phyloP scores from a whole-genome alignment of 2,113 vertebrate genomes.

The Menidia beryllina region DNA sequence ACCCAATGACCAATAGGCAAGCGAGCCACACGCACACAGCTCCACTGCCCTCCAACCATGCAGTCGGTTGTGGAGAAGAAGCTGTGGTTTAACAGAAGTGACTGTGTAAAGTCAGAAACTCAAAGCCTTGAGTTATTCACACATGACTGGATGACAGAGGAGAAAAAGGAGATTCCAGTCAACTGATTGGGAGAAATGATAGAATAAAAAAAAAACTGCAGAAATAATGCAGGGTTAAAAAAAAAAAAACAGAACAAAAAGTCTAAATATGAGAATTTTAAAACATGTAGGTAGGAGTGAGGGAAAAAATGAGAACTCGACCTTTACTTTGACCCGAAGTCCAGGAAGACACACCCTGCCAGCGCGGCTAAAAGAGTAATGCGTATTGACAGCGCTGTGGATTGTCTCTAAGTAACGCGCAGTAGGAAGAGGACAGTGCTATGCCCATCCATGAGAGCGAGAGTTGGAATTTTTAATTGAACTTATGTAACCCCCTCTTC shows the following conservation, averaged over 20 bases:
- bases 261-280: background rate
- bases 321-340: conserved; percentile 3
- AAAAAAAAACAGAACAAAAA: background rate
- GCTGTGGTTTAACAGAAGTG: conserved; percentile 20
- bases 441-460: conserved; percentile 4
- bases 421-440: background rate
- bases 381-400: background rate
- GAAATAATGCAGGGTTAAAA: background rate
- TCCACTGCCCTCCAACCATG: conserved; percentile 23
- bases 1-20: conserved; percentile 51
- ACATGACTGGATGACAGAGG: background rate
- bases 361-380: background rate
- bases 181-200: background rate
- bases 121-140: background rate
- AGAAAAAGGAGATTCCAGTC: too few relatives aligned
- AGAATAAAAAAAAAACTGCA: background rate
- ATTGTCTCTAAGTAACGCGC: background rate
- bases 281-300: too few relatives aligned
- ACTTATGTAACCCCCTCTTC: conserved; percentile 3
- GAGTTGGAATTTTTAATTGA: conserved; percentile 18
- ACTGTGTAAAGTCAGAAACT: conserved; percentile 22
- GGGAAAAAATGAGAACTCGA: background rate
- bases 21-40: conserved; percentile 20
- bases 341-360: background rate
- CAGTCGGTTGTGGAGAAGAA: conserved; percentile 34